Evolutionary conservation across 1,140 invertebrate genomes (phyloP).

Genomic region (Pantala flavescens): DNA sequence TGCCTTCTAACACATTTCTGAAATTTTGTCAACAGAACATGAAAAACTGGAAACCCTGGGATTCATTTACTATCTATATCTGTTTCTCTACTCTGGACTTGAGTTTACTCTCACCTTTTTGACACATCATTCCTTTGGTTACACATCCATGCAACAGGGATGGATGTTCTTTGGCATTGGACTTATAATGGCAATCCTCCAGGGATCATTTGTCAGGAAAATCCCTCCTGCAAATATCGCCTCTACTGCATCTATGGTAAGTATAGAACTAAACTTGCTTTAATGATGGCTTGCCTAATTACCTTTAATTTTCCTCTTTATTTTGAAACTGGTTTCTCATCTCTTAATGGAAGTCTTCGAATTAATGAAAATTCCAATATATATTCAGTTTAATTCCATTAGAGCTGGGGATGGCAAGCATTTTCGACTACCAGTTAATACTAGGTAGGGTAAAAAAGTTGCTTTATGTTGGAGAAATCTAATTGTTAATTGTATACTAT

Average conservation of each 20-base stretch:
- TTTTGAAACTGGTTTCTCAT: no score
- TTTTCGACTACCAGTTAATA: no score
- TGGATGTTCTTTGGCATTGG: constrained; percentile 96
- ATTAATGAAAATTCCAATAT: no score
- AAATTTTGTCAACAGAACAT: constrained; percentile 38
- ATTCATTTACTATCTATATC: constrained; percentile 83
- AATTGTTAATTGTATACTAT: no score
- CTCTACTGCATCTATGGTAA: constrained; percentile 54
- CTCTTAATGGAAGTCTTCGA: no score
- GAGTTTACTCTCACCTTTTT: constrained; percentile 97
- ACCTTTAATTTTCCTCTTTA: no score
- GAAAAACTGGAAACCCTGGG: constrained; percentile 63
- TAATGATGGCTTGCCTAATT: no score
- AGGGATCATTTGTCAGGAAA: constrained; percentile 78
- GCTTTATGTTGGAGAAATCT: no score
- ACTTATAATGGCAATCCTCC: constrained; percentile 83
- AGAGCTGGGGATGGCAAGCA: no score
- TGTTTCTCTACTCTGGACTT: constrained; percentile 93
- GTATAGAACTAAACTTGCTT: no score
- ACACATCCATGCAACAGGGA: constrained; percentile 91
- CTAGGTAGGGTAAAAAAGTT: no score
- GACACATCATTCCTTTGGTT: constrained; percentile 85
- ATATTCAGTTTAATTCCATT: no score
- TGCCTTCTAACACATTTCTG: neutral
- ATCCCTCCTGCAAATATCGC: constrained; percentile 66